Evolutionary conservation across 2,888 invertebrate species (phyloP).

Genomic region (Cryptocheilus praepositus): DNA sequence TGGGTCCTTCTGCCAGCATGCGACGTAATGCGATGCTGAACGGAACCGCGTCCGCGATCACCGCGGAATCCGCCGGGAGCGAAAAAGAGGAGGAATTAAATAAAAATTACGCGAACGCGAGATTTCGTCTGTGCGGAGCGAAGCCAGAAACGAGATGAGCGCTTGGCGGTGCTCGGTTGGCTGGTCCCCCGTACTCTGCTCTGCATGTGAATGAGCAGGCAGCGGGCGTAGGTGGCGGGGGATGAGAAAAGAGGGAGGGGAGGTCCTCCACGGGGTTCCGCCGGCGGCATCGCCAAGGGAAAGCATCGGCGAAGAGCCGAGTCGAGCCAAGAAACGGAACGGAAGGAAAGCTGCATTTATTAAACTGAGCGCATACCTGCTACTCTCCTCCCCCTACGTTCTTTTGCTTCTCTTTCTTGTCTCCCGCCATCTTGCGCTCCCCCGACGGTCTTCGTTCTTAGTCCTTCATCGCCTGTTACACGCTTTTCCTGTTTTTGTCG

Average conservation of each 20-base stretch:
- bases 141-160: conserved; percentile 48
- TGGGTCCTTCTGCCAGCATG: no score
- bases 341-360: conserved; percentile 68
- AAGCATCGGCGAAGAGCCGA: conserved; percentile 49
- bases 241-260: conserved; percentile 22
- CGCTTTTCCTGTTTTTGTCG: conserved; percentile 6
- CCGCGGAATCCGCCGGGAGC: neutral
- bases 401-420: conserved; percentile 16
- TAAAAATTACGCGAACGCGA: conserved; percentile 58
- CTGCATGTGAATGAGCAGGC: conserved; percentile 63
- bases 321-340: conserved; percentile 63
- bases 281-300: conserved; percentile 25
- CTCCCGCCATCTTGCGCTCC: conserved; percentile 10
- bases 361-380: conserved; percentile 63
- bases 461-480: neutral
- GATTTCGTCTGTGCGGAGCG: conserved; percentile 45
- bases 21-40: neutral
- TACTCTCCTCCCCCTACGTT: conserved; percentile 26
- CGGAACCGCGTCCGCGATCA: neutral
- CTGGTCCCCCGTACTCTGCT: conserved; percentile 47
- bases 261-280: conserved; percentile 16
- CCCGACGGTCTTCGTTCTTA: neutral
- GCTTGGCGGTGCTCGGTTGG: conserved; percentile 42
- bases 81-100: conserved; percentile 46
- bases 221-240: conserved; percentile 29